These are phyloP conservation scores for Gymnocypris eckloni DNA, from an alignment of 2,797 vertebrate genomes.

Conservation along the genomic window DNA sequence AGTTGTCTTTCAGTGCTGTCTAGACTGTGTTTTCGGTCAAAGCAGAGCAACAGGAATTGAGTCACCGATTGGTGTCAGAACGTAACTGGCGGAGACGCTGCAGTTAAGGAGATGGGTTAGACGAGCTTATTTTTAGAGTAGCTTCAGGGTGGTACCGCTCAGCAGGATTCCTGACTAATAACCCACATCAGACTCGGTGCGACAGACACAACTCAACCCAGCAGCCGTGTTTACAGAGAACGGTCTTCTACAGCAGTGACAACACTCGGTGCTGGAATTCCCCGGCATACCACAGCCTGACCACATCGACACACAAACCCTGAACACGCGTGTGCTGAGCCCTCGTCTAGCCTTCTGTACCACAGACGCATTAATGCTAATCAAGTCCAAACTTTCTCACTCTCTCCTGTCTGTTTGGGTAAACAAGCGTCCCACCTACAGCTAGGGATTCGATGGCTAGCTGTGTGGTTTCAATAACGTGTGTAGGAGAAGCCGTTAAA, in stretches of 20 bases:
- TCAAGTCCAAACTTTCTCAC: conserved; percentile 6
- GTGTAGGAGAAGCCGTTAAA: conserved; percentile 42
- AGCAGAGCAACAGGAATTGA: conserved; percentile 7
- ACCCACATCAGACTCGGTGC: conserved; percentile 35
- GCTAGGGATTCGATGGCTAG: too few relatives aligned
- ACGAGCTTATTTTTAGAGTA: conserved; percentile 34
- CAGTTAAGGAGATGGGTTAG: conserved; percentile 6
- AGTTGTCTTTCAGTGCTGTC: conserved; percentile 22
- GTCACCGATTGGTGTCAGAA: conserved; percentile 9
- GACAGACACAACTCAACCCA: conserved; percentile 47
- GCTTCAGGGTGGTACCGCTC: conserved; percentile 32
- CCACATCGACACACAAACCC: conserved; percentile 31
- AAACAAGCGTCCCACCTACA: conserved; percentile 13
- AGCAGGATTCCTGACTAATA: conserved; percentile 31
- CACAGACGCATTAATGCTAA: conserved; percentile 23
- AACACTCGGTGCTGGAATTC: conserved; percentile 57
- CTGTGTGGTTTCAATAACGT: background rate
- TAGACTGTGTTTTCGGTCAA: background rate
- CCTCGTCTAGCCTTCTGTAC: conserved; percentile 7
- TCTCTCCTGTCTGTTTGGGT: conserved; percentile 27
- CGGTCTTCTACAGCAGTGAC: conserved; percentile 53
- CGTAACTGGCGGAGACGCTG: background rate
- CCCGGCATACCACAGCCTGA: conserved; percentile 49
- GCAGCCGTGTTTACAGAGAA: conserved; percentile 59
- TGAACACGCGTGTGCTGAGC: background rate